Evolutionary conservation across 2,113 vertebrate genomes (phyloP).

Genomic region (Corythaeola cristata): DNA sequence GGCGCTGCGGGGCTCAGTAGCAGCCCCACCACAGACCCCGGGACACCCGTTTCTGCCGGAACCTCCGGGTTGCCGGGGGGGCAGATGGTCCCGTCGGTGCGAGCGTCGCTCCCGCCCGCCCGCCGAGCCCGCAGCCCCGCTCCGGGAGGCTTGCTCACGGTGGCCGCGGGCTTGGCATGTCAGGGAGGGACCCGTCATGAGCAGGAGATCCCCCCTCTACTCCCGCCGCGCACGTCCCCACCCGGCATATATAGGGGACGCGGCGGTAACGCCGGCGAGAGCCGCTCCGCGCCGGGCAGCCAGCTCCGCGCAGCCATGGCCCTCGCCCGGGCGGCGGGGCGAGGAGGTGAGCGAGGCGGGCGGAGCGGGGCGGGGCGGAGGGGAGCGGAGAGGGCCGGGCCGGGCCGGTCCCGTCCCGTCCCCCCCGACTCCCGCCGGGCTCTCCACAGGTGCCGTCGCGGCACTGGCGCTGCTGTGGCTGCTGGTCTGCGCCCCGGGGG

Average conservation of each 20-base stretch:
- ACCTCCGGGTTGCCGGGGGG: no score
- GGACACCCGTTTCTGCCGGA: background rate
- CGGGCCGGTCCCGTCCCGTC: background rate
- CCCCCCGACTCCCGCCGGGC: background rate
- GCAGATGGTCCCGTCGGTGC: background rate
- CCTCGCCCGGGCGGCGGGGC: background rate
- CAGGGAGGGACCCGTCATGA: background rate
- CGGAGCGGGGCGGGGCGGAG: background rate
- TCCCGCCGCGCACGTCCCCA: background rate
- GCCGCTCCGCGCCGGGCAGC: background rate
- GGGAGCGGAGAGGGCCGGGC: background rate
- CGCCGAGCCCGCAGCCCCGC: background rate
- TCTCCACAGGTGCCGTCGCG: constrained; percentile 14
- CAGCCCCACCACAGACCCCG: background rate
- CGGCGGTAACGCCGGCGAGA: no score
- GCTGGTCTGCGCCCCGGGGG: constrained; percentile 47
- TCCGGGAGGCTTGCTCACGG: background rate
- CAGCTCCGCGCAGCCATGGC: background rate
- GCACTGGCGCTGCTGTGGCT: constrained; percentile 41
- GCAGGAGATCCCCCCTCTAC: background rate
- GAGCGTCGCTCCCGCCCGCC: background rate
- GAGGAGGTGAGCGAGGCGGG: background rate
- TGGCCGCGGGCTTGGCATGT: background rate
- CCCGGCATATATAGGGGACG: background rate
- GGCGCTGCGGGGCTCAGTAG: no score